Evolutionary conservation across 2,888 invertebrate genomes (phyloP).

Genomic region (Caenorhabditis angaria): DNA sequence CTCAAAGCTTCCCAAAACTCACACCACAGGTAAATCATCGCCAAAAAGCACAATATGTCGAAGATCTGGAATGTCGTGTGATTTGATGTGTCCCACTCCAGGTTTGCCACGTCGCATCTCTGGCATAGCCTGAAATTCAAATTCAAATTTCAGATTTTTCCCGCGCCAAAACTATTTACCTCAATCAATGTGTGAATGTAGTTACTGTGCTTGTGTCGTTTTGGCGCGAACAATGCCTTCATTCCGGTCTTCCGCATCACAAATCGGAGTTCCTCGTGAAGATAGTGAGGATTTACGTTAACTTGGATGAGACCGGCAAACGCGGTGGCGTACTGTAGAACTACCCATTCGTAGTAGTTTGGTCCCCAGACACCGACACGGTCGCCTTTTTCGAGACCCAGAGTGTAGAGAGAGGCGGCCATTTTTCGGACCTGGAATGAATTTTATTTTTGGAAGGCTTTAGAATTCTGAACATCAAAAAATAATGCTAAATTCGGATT

Average conservation of each 20-base stretch:
- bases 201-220: constrained; percentile 78
- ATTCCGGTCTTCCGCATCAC: constrained; percentile 79
- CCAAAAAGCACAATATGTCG: constrained; percentile 76
- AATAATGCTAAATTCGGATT: background rate
- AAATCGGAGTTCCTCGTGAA: constrained; percentile 80
- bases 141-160: no score
- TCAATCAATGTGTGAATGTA: constrained; percentile 73
- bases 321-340: constrained; percentile 80
- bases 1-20: constrained; percentile 18
- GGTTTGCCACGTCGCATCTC: constrained; percentile 51
- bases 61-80: constrained; percentile 71
- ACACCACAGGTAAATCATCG: constrained; percentile 41
- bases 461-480: background rate
- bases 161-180: constrained; percentile 5
- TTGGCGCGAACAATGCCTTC: constrained; percentile 79
- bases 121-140: constrained; percentile 52
- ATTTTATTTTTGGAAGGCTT: background rate
- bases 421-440: constrained; percentile 36
- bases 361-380: constrained; percentile 85
- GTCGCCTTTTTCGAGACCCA: constrained; percentile 82
- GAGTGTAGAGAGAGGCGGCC: constrained; percentile 44
- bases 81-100: constrained; percentile 50
- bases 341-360: constrained; percentile 82
- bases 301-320: constrained; percentile 82
- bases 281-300: constrained; percentile 82